A percentile compares a stretch with the other conserved stretches of the same genome.
Conservation (phyloP, 2,888 invertebrate genomes). For the Acrobeloides nanus region DNA sequence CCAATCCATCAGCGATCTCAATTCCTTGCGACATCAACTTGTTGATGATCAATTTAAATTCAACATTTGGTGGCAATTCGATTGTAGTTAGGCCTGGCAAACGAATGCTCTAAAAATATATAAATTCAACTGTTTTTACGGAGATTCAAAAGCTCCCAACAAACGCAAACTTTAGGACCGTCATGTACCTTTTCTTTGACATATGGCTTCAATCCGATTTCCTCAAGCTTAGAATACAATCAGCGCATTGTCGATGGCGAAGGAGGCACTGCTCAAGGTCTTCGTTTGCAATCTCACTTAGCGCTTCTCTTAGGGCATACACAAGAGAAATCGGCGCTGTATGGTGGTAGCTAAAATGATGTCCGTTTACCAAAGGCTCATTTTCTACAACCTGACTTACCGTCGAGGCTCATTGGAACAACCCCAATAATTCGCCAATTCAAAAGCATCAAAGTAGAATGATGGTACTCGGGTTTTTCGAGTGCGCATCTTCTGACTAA, state of each 20-base stretch:
- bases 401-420: constrained; percentile 63
- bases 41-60: constrained; percentile 63
- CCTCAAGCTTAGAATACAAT: constrained; percentile 66
- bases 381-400: too few relatives aligned
- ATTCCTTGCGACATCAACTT: constrained; percentile 68
- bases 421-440: constrained; percentile 71
- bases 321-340: constrained; percentile 74
- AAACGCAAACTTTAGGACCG: too few relatives aligned
- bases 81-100: constrained; percentile 68
- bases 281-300: constrained; percentile 65
- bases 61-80: constrained; percentile 64
- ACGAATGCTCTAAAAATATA: constrained; percentile 59
- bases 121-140: too few relatives aligned
- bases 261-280: constrained; percentile 62
- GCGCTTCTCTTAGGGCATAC: constrained; percentile 72
- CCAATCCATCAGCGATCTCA: constrained; percentile 75
- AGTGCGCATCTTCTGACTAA: constrained; percentile 59
- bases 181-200: constrained; percentile 64
- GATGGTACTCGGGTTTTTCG: constrained; percentile 62
- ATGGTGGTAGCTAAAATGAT: constrained; percentile 69
- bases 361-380: background rate
- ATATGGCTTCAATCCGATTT: constrained; percentile 66
- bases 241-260: constrained; percentile 66
- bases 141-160: too few relatives aligned
- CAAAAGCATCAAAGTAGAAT: constrained; percentile 68